Conservation (phyloP, 2,888 invertebrate species). For the Patella depressa region DNA sequence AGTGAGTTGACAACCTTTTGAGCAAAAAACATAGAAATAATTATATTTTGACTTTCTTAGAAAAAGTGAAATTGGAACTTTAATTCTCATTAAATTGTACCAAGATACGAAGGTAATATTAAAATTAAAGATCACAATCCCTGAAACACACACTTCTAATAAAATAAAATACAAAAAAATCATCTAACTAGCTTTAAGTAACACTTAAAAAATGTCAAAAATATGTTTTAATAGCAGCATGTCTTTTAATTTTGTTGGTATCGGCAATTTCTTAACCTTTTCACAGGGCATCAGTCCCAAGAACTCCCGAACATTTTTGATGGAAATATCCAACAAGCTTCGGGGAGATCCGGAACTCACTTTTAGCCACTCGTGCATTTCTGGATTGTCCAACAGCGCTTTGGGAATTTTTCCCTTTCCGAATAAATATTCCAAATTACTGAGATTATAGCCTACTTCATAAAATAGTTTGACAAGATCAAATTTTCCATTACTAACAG, state of each 20-base stretch:
- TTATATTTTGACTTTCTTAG: too few relatives aligned
- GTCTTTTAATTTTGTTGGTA: conserved; percentile 52
- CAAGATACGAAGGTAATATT: too few relatives aligned
- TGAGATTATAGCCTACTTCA: conserved; percentile 48
- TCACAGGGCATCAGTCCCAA: conserved; percentile 36
- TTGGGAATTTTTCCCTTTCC: conserved; percentile 35
- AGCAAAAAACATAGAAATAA: too few relatives aligned
- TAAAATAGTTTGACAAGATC: conserved; percentile 46
- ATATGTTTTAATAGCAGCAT: conserved; percentile 38
- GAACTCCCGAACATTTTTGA: conserved; percentile 36
- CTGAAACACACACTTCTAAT: too few relatives aligned
- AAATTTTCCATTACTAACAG: conserved; percentile 48
- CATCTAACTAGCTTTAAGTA: background rate
- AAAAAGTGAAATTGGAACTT: too few relatives aligned
- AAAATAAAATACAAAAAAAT: too few relatives aligned
- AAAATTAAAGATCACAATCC: too few relatives aligned
- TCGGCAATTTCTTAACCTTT: conserved; percentile 41
- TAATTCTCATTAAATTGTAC: too few relatives aligned
- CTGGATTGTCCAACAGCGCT: conserved; percentile 36
- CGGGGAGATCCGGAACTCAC: conserved; percentile 33
- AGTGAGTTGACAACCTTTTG: too few relatives aligned
- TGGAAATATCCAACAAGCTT: conserved; percentile 37
- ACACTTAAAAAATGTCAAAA: conserved; percentile 20
- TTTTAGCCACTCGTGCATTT: conserved; percentile 41
- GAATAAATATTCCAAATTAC: conserved; percentile 34